Conservation (phyloP, 2,113 vertebrate species). For the Chlamydotis undulata region DNA sequence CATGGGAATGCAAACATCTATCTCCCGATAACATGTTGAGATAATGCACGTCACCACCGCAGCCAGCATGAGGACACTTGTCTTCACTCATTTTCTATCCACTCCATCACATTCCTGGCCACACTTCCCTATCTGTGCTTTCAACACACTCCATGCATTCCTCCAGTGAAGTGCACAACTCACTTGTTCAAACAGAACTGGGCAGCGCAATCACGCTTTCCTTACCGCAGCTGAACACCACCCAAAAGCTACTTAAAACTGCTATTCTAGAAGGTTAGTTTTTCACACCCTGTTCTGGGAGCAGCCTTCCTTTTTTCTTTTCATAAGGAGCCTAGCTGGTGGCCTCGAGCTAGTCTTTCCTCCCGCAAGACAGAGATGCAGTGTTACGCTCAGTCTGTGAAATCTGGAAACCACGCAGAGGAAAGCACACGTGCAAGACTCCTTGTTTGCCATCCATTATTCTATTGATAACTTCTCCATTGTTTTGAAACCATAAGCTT, state of each 20-base stretch:
- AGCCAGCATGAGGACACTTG: slow-evolving; percentile 57
- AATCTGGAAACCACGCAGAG: slow-evolving; percentile 26
- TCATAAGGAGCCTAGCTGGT: neutral
- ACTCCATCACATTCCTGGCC: slow-evolving; percentile 39
- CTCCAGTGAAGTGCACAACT: neutral
- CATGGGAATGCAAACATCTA: slow-evolving; percentile 44
- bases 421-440: neutral
- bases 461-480: neutral
- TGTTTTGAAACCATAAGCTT: neutral
- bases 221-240: neutral
- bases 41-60: slow-evolving; percentile 42
- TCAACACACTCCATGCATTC: slow-evolving; percentile 46
- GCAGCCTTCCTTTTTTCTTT: neutral
- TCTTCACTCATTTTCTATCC: slow-evolving; percentile 57
- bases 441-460: neutral
- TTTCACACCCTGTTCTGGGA: neutral
- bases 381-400: neutral
- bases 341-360: neutral
- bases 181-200: neutral
- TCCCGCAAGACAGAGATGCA: neutral
- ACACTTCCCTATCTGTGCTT: slow-evolving; percentile 61
- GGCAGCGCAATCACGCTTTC: neutral
- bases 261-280: neutral
- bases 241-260: neutral
- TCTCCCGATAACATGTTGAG: slow-evolving; percentile 47